phyloP scores from a whole-genome alignment of 1,140 invertebrate genomes.

The Sarcophaga bullata region DNA sequence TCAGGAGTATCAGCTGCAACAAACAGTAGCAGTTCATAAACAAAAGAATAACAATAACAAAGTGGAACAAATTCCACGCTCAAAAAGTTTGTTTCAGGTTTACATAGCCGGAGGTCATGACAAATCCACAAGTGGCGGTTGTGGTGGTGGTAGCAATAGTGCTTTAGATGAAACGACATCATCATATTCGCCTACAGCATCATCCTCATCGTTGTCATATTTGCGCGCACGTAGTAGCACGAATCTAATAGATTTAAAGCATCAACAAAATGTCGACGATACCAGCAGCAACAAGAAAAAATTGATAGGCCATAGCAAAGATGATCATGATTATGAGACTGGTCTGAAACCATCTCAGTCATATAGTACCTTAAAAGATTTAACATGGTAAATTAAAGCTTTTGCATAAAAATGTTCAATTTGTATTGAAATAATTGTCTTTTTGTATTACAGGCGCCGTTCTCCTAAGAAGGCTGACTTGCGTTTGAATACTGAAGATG shows the following conservation, averaged over 20 bases:
- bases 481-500: slow-evolving; percentile 49
- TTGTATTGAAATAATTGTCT: background rate
- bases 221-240: slow-evolving; percentile 65
- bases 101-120: slow-evolving; percentile 50
- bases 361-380: slow-evolving; percentile 67
- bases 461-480: slow-evolving; percentile 56
- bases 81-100: slow-evolving; percentile 70
- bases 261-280: background rate
- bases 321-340: slow-evolving; percentile 57
- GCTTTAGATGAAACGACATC: slow-evolving; percentile 48
- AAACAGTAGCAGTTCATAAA: background rate
- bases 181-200: background rate
- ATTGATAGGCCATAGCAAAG: slow-evolving; percentile 42
- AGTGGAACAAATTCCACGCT: slow-evolving; percentile 61
- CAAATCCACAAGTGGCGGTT: slow-evolving; percentile 52
- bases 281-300: slow-evolving; percentile 46
- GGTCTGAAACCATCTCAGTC: slow-evolving; percentile 53
- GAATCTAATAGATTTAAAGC: slow-evolving; percentile 53
- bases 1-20: slow-evolving; percentile 54
- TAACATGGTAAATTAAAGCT: slow-evolving; percentile 65
- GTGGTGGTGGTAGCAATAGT: slow-evolving; percentile 53
- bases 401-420: background rate
- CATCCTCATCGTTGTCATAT: slow-evolving; percentile 46
- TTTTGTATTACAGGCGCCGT: slow-evolving; percentile 53
- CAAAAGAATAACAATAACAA: slow-evolving; percentile 45